Evolutionary conservation across 1,140 invertebrate species (phyloP), one percentile per base, ranked within the genome.

Genomic region (Halyomorpha halys): DNA sequence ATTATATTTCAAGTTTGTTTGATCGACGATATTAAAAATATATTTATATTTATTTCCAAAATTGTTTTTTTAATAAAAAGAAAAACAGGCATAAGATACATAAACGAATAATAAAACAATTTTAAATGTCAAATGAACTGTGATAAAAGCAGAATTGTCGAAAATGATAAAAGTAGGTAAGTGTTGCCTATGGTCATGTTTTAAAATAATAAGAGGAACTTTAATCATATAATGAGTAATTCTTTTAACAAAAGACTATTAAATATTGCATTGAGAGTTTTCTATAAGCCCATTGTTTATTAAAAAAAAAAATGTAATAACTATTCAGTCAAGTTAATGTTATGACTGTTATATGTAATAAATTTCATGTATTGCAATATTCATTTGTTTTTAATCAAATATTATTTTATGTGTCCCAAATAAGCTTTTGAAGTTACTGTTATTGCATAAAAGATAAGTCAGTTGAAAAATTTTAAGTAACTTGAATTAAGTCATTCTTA

Each of bases 91-190:
- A 39, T 11, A 39, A 39, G 34, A 39, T 39, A 39, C 34, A 39
- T 13, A 39, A 39, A 39, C 34, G 34, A 39, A 39, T 39, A 39
- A 39, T 39, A 39, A 39, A 39, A 39, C 34, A 39, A 39, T 39
- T 39, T 39, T 9, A 39, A 64, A 60, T 64, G 51, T 59, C 53
- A 59, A 44, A 64, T 64, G 16, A 39, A 44, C 56, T 60, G 63
- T 59, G 63, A 59, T 59, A 59, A 54, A 39, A 61, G 11, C 19
- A 21, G 16, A 61, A 34, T 34, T 61, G 30, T 44, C 25, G 16
- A 34, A 61, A 27, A 23, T 59, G n/a, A 27, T 21, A 3, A 61
- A 61, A 61, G 19, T 44, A 39, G 39, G 14, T 14, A 30, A 15
- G 11, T 56, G 23, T 27, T 56, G 21, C 14, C 34, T 27, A 30